Conservation (phyloP, 2,888 invertebrate genomes). For the Zaprionus obscuricornis region DNA sequence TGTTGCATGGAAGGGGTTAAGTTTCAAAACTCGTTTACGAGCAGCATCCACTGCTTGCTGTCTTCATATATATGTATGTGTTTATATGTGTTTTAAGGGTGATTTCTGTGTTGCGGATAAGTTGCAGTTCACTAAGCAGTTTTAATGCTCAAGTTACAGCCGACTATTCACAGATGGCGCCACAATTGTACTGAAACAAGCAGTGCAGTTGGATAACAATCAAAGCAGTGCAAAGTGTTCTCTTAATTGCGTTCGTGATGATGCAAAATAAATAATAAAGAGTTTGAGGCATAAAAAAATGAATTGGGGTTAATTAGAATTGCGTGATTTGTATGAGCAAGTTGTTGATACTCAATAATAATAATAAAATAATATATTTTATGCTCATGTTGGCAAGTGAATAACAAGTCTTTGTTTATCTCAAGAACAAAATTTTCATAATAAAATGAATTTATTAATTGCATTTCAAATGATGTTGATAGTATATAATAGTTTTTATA, state of each 20-base stretch:
- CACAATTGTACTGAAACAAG: background rate
- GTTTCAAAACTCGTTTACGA: slow-evolving; percentile 8
- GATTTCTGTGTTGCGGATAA: slow-evolving; percentile 43
- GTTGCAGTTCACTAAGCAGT: slow-evolving; percentile 35
- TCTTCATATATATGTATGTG: background rate
- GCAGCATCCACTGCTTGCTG: slow-evolving; percentile 1
- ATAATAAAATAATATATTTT: too few relatives aligned
- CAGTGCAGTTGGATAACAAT: slow-evolving; percentile 37
- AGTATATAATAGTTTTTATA: too few relatives aligned
- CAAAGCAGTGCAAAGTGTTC: slow-evolving; percentile 42
- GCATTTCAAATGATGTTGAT: too few relatives aligned
- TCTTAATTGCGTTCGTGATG: slow-evolving; percentile 42
- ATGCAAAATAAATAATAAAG: background rate
- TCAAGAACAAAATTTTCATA: too few relatives aligned
- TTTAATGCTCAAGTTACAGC: background rate
- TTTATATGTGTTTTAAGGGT: slow-evolving; percentile 31
- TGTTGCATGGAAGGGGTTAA: slow-evolving; percentile 48
- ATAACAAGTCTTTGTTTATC: too few relatives aligned
- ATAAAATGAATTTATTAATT: too few relatives aligned
- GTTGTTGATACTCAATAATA: too few relatives aligned
- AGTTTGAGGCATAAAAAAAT: background rate
- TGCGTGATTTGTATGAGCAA: background rate
- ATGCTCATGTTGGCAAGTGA: too few relatives aligned
- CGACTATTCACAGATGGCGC: slow-evolving; percentile 33
- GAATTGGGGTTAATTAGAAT: slow-evolving; percentile 18